Conservation (phyloP, 2,797 vertebrate genomes). For the Hylomyscus alleni region DNA sequence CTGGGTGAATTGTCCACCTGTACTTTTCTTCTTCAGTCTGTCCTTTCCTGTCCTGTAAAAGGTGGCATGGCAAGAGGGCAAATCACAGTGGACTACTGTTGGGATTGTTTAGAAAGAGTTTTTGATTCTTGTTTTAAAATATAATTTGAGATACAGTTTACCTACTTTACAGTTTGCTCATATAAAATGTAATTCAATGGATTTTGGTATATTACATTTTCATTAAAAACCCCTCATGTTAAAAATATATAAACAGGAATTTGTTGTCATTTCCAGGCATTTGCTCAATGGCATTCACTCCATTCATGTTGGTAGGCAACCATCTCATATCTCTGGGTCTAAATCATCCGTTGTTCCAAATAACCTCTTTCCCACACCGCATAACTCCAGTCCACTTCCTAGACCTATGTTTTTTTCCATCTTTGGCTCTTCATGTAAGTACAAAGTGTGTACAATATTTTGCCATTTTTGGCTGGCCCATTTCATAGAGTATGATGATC, state of each 20-base stretch:
- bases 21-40: background rate
- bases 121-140: background rate
- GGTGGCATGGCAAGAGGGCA: background rate
- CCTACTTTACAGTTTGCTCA: background rate
- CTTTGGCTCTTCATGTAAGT: background rate
- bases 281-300: background rate
- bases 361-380: no score
- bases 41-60: background rate
- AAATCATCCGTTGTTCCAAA: background rate
- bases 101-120: background rate
- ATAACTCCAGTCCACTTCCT: background rate
- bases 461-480: background rate
- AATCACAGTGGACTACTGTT: background rate
- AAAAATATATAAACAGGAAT: background rate
- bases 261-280: background rate
- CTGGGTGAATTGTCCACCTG: background rate
- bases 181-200: background rate
- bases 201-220: conserved; percentile 20
- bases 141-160: background rate
- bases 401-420: background rate
- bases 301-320: background rate
- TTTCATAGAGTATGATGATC: background rate
- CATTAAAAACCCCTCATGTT: background rate
- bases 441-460: background rate
- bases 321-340: background rate